Evolutionary conservation across 1,140 invertebrate genomes (phyloP).

Genomic region (Drosophila littoralis): DNA sequence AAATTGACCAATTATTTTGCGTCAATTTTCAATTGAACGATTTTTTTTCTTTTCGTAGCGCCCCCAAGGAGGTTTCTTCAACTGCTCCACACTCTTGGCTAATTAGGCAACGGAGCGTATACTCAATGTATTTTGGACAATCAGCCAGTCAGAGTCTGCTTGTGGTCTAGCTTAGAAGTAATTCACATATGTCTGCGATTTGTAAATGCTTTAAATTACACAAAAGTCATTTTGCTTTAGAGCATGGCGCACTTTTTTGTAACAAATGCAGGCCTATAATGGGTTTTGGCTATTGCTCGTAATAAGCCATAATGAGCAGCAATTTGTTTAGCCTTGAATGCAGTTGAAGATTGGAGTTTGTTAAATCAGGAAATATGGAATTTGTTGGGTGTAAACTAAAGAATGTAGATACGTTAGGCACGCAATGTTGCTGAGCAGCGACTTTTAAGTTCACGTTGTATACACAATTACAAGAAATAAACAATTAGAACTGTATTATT

Average conservation of each 20-base stretch:
- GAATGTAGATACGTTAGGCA: no score
- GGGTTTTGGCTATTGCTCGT: slow-evolving; percentile 18
- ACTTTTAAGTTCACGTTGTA: no score
- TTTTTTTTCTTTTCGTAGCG: slow-evolving; percentile 22
- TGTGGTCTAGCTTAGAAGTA: slow-evolving; percentile 20
- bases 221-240: slow-evolving; percentile 34
- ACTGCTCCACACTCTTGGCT: slow-evolving; percentile 31
- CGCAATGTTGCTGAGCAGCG: no score
- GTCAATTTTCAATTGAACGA: slow-evolving; percentile 61
- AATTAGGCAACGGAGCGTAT: slow-evolving; percentile 69
- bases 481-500: no score
- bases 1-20: slow-evolving; percentile 72
- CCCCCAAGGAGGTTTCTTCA: slow-evolving; percentile 23
- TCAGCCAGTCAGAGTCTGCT: neutral
- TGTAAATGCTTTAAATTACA: slow-evolving; percentile 49
- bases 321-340: slow-evolving; percentile 30
- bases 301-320: slow-evolving; percentile 29
- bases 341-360: neutral
- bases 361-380: neutral
- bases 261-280: slow-evolving; percentile 19
- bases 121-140: slow-evolving; percentile 30
- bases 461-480: no score
- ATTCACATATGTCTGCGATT: slow-evolving; percentile 34
- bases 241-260: neutral
- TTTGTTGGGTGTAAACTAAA: neutral